phyloP scores from a whole-genome alignment of 2,888 invertebrate genomes.

The Limnephilus lunatus region DNA sequence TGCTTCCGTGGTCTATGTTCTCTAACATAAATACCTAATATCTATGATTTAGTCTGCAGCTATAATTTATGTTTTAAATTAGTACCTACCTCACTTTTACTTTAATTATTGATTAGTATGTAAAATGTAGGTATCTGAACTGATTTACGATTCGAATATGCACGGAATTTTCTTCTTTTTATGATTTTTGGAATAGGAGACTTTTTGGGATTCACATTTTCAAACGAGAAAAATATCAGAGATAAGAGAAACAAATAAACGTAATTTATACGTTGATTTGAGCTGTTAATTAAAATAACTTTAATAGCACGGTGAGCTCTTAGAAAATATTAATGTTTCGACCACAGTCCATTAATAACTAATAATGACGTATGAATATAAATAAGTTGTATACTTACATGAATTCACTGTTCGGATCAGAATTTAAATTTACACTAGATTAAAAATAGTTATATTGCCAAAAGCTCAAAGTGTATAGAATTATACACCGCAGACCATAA shows the following conservation, averaged over 20 bases:
- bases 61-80: not conserved
- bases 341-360: not conserved
- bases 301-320: no score
- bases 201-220: not conserved
- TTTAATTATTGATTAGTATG: not conserved
- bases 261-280: not conserved
- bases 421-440: not conserved
- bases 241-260: not conserved
- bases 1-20: not conserved
- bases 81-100: no score
- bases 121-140: not conserved
- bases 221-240: not conserved
- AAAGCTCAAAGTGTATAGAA: not conserved
- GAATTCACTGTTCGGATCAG: not conserved
- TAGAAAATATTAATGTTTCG: not conserved
- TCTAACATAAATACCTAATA: not conserved
- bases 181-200: not conserved
- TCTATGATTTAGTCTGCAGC: not conserved
- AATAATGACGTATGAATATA: not conserved
- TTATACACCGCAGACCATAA: not conserved
- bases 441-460: not conserved
- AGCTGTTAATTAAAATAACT: not conserved
- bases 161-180: not conserved
- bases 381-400: slow-evolving; percentile 15
- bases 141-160: not conserved